A percentile compares a stretch with the other conserved stretches of the same genome.
Conservation (phyloP, 2,888 invertebrate species). For the Megaustenia siamemsis region DNA sequence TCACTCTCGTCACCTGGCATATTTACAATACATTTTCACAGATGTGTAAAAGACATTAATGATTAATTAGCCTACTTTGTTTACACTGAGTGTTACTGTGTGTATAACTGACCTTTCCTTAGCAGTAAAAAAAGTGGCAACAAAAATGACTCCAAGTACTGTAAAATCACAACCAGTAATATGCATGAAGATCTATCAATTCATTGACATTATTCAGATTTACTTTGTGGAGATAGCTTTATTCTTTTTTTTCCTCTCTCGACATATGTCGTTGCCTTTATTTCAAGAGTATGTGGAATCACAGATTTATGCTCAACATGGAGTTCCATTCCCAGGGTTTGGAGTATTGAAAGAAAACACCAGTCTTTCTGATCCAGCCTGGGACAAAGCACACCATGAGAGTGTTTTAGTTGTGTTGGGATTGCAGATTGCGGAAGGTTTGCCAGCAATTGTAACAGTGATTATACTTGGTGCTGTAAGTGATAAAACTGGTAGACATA, state of each 20-base stretch:
- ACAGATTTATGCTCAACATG: conserved; percentile 60
- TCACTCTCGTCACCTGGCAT: too few species aligned
- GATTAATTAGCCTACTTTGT: too few species aligned
- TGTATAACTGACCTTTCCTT: too few species aligned
- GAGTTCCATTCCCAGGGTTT: conserved; percentile 57
- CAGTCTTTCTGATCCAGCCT: conserved; percentile 55
- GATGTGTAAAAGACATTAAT: too few species aligned
- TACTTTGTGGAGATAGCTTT: conserved; percentile 74
- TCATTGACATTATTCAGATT: conserved; percentile 53
- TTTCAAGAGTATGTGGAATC: conserved; percentile 75
- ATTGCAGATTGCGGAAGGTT: conserved; percentile 77
- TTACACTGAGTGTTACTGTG: too few species aligned
- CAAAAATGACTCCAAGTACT: conserved; percentile 28
- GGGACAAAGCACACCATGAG: conserved; percentile 70
- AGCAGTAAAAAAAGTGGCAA: too few species aligned
- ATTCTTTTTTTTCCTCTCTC: conserved; percentile 71
- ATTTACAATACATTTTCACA: too few species aligned
- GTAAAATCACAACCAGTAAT: conserved; percentile 11
- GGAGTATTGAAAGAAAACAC: conserved; percentile 37
- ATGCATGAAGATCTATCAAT: conserved; percentile 46
- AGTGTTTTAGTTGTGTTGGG: conserved; percentile 70
- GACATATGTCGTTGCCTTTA: conserved; percentile 74
- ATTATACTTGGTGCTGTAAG: conserved; percentile 78
- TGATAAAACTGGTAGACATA: conserved; percentile 75
- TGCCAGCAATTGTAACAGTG: conserved; percentile 76